Evolutionary conservation across 2,888 invertebrate species (phyloP).

Genomic region (Dolichopus griseipennis): DNA sequence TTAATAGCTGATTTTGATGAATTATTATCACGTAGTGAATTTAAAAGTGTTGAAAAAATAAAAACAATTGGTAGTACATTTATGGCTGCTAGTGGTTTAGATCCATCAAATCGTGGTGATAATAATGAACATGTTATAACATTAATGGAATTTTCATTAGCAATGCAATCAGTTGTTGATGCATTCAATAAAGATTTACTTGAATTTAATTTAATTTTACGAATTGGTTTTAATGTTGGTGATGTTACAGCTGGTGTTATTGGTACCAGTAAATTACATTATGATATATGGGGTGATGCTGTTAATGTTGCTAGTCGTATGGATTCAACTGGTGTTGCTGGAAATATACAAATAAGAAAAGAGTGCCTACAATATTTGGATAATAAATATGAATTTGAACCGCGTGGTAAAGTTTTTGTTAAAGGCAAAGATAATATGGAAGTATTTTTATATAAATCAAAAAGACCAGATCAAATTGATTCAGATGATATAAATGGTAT

Average conservation of each 20-base stretch:
- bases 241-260: conserved; percentile 96
- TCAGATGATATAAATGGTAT: conserved; percentile 9
- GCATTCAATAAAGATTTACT: conserved; percentile 84
- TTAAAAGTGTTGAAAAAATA: conserved; percentile 88
- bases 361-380: conserved; percentile 62
- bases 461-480: conserved; percentile 22
- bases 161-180: conserved; percentile 78
- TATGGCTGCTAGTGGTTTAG: conserved; percentile 95
- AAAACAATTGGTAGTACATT: conserved; percentile 96
- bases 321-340: conserved; percentile 90
- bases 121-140: conserved; percentile 69
- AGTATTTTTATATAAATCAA: conserved; percentile 59
- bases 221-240: conserved; percentile 86
- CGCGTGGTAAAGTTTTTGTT: conserved; percentile 87
- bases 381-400: conserved; percentile 74
- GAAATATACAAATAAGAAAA: conserved; percentile 74
- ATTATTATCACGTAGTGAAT: conserved; percentile 69
- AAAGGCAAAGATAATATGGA: conserved; percentile 96
- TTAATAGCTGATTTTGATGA: conserved; percentile 95
- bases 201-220: conserved; percentile 77
- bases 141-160: conserved; percentile 87
- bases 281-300: conserved; percentile 98
- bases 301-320: conserved; percentile 95
- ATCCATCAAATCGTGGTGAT: conserved; percentile 64
- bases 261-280: conserved; percentile 90